A percentile compares a stretch with the other conserved stretches of the same genome.
These are phyloP conservation scores for Sandelia bainsii DNA, from an alignment of 2,797 vertebrate species.

Conservation along the genomic window DNA sequence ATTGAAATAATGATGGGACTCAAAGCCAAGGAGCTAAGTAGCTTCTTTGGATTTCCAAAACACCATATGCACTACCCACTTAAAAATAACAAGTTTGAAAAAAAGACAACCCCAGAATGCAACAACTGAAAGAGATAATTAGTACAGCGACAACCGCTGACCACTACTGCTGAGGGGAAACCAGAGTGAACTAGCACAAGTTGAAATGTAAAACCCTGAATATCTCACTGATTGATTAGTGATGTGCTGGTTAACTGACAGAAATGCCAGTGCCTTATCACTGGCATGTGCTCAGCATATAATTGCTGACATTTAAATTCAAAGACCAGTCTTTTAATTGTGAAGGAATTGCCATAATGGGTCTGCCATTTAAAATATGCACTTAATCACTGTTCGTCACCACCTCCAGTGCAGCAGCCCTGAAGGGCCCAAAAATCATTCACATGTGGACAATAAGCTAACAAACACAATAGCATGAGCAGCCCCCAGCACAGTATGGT, in stretches of 20 bases:
- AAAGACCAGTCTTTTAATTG: slow-evolving; percentile 57
- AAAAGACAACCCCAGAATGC: slow-evolving; percentile 54
- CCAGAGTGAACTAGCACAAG: slow-evolving; percentile 18
- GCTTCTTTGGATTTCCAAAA: slow-evolving; percentile 60
- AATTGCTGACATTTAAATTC: slow-evolving; percentile 78
- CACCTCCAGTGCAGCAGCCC: slow-evolving; percentile 24
- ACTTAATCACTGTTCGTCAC: slow-evolving; percentile 58
- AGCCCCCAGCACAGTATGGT: slow-evolving; percentile 41
- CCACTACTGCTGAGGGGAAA: slow-evolving; percentile 38
- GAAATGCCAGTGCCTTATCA: slow-evolving; percentile 60
- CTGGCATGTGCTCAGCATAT: slow-evolving; percentile 42
- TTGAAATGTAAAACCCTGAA: slow-evolving; percentile 40
- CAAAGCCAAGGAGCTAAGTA: slow-evolving; percentile 53
- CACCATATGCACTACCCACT: slow-evolving; percentile 55
- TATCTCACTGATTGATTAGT: slow-evolving; percentile 56
- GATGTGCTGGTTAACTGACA: slow-evolving; percentile 55
- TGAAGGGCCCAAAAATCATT: slow-evolving; percentile 30
- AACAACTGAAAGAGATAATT: slow-evolving; percentile 66
- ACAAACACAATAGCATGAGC: slow-evolving; percentile 15
- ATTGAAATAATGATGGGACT: slow-evolving; percentile 67
- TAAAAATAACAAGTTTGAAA: slow-evolving; percentile 49
- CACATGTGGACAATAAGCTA: slow-evolving; percentile 23
- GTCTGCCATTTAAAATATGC: slow-evolving; percentile 64
- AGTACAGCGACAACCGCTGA: slow-evolving; percentile 31
- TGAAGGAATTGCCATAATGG: slow-evolving; percentile 62